Base-by-base conservation (phyloP, 2,888 invertebrate species). In the Saturnia pavonia region DNA sequence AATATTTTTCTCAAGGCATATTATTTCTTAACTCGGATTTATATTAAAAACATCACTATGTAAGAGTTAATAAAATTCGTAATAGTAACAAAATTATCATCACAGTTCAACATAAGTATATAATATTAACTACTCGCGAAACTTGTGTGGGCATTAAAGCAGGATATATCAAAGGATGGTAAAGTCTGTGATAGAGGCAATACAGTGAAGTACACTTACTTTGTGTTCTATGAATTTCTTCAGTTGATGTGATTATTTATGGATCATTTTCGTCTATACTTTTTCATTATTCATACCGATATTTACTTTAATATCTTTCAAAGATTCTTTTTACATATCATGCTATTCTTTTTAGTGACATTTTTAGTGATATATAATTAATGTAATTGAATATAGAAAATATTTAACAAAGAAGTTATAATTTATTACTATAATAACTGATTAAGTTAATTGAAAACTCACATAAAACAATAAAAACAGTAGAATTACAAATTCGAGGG, bases 141-240 rank as follows among this genome's bases (percentile, higher is more conserved):
- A 54, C n/a, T n/a, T 7, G 22, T 22, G 54, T 54, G 54, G n/a
- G 54, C 22, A 80, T 77, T 78, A 78, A 75, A 80, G 78, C 78
- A 78, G 54, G 80, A 78, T 76, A 80, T 85, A 83, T 87, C 87
- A 87, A 87, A 87, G 85, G 86, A 84, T 78, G 82, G 82, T 77
- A 74, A 79, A 79, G 78, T 80, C 82, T 83, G 85, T 71, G 63
- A 68, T 68, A 51, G 60, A 63, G 40, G 63, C 63, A 63, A 40
- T 60, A 63, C 65, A 43, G 11, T 25, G 60, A 67, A 70, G 22
- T 63, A 63, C 57, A 14, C 43, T 45, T 69, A 65, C 63, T 65
- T 60, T 70, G 66, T 70, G 51, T 65, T 63, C 48, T 69, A 65
- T 70, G 48, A 42, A 66, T 48, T 63, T 60, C 27, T 57, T 57